phyloP scores from a whole-genome alignment of 2,113 vertebrate genomes.

The Poeciliopsis prolifica region DNA sequence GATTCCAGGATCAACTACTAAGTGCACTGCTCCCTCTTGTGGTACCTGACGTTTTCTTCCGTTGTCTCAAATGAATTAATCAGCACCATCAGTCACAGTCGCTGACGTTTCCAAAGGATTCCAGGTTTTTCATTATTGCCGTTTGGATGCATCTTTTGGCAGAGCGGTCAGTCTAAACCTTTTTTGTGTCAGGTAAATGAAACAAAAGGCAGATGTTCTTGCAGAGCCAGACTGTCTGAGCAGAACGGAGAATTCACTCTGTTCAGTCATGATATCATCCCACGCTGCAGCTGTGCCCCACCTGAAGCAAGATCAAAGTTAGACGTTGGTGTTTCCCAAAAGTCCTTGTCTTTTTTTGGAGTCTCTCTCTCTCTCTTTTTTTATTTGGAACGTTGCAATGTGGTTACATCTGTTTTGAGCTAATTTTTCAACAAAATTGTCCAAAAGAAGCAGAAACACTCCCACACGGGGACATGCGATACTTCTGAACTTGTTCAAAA shows the following conservation, averaged over 20 bases:
- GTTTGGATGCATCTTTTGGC: conserved; percentile 25
- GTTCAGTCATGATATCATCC: conserved; percentile 12
- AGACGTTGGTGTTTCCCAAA: not conserved
- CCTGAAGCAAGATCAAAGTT: conserved; percentile 11
- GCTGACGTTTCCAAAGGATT: not conserved
- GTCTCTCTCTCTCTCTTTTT: not conserved
- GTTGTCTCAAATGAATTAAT: conserved; percentile 20
- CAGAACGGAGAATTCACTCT: not conserved
- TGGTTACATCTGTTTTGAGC: not conserved
- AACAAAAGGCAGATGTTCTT: conserved; percentile 14
- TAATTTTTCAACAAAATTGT: not conserved
- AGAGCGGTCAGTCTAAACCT: not conserved
- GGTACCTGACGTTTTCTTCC: conserved; percentile 15
- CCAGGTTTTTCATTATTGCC: not conserved
- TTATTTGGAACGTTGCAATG: not conserved
- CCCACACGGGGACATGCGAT: not conserved
- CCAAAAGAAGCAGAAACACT: not conserved
- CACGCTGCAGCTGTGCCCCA: conserved; percentile 5
- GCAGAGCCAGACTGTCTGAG: conserved; percentile 22
- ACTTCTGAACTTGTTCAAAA: not conserved
- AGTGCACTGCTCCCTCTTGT: conserved; percentile 61
- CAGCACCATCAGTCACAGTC: not conserved
- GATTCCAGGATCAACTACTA: conserved; percentile 13
- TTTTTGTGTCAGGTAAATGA: conserved; percentile 12
- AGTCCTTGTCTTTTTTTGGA: not conserved